Conservation (phyloP, 2,888 invertebrate genomes). For the Epistrophella euchroma region DNA sequence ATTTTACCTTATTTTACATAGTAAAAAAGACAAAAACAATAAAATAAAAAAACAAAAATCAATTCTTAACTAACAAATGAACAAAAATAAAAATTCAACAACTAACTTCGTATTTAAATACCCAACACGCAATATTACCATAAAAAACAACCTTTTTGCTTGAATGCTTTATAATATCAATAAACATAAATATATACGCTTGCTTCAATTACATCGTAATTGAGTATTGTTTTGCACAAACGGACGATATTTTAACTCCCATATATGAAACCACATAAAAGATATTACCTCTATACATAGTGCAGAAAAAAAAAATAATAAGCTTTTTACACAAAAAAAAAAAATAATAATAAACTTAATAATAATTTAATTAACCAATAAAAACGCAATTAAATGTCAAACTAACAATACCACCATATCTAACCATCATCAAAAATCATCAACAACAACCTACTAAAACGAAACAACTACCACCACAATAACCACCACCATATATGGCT, state of each 20-base stretch:
- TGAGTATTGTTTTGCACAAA: conserved; percentile 48
- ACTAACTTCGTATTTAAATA: conserved; percentile 52
- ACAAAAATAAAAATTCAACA: conserved; percentile 44
- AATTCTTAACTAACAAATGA: conserved; percentile 15
- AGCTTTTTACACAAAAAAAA: background rate
- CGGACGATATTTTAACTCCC: conserved; percentile 25
- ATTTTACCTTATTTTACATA: background rate
- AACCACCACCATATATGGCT: conserved; percentile 22
- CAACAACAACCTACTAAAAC: conserved; percentile 16
- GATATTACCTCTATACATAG: background rate
- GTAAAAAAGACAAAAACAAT: background rate
- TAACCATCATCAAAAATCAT: conserved; percentile 42
- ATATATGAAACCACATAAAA: conserved; percentile 28
- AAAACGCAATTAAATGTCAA: conserved; percentile 58
- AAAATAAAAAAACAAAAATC: background rate
- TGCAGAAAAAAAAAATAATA: conserved; percentile 20
- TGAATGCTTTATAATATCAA: conserved; percentile 9
- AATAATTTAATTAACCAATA: conserved; percentile 61
- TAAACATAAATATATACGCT: conserved; percentile 52
- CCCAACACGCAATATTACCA: conserved; percentile 66
- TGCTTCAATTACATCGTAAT: conserved; percentile 73
- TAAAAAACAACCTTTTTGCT: conserved; percentile 29
- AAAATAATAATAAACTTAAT: conserved; percentile 37
- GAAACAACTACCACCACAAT: conserved; percentile 37
- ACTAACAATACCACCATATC: conserved; percentile 51